Evolutionary conservation across 2,888 invertebrate genomes (phyloP).

Genomic region (Augochlorella aurata): DNA sequence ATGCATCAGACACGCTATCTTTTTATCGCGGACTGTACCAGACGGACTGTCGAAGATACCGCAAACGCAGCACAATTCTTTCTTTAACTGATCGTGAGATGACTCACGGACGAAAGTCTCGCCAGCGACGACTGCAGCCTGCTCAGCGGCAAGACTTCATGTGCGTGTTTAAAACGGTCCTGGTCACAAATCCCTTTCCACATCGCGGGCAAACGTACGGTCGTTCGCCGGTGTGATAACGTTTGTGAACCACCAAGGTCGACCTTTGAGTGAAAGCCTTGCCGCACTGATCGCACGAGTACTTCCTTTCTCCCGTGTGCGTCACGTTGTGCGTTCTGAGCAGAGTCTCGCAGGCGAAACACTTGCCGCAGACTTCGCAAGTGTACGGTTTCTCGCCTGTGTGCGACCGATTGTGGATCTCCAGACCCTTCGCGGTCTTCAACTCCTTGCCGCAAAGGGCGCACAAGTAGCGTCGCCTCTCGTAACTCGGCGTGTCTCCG

Average conservation of each 20-base stretch:
- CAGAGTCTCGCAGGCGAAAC: slow-evolving; percentile 77
- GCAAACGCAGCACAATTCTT: not conserved
- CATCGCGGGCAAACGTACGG: slow-evolving; percentile 84
- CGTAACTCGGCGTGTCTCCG: slow-evolving; percentile 61
- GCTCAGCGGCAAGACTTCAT: slow-evolving; percentile 76
- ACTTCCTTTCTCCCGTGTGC: slow-evolving; percentile 84
- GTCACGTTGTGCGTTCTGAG: slow-evolving; percentile 84
- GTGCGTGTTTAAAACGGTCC: slow-evolving; percentile 84
- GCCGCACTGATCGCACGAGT: slow-evolving; percentile 84
- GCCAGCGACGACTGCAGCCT: not conserved
- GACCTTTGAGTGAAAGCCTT: slow-evolving; percentile 85
- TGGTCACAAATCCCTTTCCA: slow-evolving; percentile 84
- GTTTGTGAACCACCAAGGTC: slow-evolving; percentile 83
- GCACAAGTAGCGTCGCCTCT: slow-evolving; percentile 73
- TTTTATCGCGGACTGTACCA: no score
- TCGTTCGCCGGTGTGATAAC: slow-evolving; percentile 84
- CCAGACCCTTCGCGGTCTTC: slow-evolving; percentile 75
- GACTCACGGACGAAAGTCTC: not conserved
- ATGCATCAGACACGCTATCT: no score
- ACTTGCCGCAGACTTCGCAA: slow-evolving; percentile 74
- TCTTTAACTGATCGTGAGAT: not conserved
- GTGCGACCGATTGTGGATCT: slow-evolving; percentile 76
- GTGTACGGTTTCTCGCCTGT: slow-evolving; percentile 77
- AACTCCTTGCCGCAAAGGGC: slow-evolving; percentile 75
- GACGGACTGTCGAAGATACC: not conserved